A percentile compares a stretch with the other conserved stretches of the same genome.
phyloP scores from a whole-genome alignment of 1,140 invertebrate genomes.

The Tetramorium simillimum region DNA sequence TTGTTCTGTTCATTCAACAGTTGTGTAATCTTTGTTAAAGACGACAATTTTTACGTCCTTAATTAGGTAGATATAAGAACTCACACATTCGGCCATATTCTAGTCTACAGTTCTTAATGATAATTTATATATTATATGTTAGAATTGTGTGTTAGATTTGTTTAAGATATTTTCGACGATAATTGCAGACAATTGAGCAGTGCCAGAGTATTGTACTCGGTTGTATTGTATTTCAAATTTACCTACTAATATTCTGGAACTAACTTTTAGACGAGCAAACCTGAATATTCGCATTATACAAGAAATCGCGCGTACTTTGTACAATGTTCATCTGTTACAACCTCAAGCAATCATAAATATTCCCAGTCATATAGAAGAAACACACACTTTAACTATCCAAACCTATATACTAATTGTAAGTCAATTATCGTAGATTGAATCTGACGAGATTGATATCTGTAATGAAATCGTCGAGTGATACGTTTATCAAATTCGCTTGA shows the following conservation, averaged over 20 bases:
- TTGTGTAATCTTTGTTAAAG: constrained; percentile 10
- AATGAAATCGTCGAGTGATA: constrained; percentile 56
- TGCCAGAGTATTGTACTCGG: constrained; percentile 6
- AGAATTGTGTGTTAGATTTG: neutral
- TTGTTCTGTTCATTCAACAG: constrained; percentile 42
- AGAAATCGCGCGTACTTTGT: neutral
- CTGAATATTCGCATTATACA: constrained; percentile 6
- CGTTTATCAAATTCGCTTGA: constrained; percentile 52
- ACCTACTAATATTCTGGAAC: constrained; percentile 10
- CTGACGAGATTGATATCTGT: constrained; percentile 51
- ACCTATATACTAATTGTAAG: constrained; percentile 62
- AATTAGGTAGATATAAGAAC: constrained; percentile 48
- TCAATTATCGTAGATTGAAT: constrained; percentile 68
- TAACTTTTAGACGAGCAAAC: constrained; percentile 14
- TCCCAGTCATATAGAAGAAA: constrained; percentile 38
- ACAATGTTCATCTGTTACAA: constrained; percentile 27
- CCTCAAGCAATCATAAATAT: constrained; percentile 45
- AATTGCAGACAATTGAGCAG: constrained; percentile 11
- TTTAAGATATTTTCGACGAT: constrained; percentile 18
- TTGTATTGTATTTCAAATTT: constrained; percentile 20
- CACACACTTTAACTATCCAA: constrained; percentile 22
- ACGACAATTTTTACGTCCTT: neutral
- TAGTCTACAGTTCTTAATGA: constrained; percentile 67
- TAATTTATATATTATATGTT: constrained; percentile 49
- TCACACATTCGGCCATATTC: constrained; percentile 69